Conservation (phyloP, 2,113 vertebrate species). For the Xyrauchen texanus region DNA sequence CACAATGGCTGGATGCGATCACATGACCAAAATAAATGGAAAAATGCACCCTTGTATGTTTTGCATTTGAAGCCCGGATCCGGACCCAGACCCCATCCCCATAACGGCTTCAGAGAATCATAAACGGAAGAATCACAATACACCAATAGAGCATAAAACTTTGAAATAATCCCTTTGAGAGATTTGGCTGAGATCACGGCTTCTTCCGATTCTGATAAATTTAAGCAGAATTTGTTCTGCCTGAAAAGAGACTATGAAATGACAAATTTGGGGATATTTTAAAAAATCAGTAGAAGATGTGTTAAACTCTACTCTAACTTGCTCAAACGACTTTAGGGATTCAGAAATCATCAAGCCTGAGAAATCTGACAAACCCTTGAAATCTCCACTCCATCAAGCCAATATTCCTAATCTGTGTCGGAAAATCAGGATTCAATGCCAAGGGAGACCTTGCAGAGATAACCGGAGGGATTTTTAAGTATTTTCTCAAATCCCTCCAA, state of each 20-base stretch:
- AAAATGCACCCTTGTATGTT: not conserved
- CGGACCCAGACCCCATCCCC: not conserved
- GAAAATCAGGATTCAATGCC: not conserved
- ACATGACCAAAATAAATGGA: not conserved
- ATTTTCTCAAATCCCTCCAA: not conserved
- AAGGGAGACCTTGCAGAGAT: not conserved
- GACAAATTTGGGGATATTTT: not conserved
- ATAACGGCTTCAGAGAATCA: not conserved
- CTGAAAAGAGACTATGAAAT: not conserved
- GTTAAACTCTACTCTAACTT: not conserved
- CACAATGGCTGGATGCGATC: not conserved
- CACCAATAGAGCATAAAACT: not conserved
- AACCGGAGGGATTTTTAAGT: not conserved
- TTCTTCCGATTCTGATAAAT: not conserved
- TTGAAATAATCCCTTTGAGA: not conserved
- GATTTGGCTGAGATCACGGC: not conserved
- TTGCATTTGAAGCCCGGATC: constrained; percentile 6
- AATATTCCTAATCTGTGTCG: not conserved
- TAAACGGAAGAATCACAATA: not conserved
- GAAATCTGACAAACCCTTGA: not conserved
- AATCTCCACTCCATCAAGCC: not conserved
- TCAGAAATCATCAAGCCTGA: not conserved
- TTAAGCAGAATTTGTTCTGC: not conserved
- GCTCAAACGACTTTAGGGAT: not conserved
- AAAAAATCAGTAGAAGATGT: not conserved